Conservation (phyloP, 37 sponge, comb jelly and placozoan genomes). For the Lycopodina hypogea region DNA sequence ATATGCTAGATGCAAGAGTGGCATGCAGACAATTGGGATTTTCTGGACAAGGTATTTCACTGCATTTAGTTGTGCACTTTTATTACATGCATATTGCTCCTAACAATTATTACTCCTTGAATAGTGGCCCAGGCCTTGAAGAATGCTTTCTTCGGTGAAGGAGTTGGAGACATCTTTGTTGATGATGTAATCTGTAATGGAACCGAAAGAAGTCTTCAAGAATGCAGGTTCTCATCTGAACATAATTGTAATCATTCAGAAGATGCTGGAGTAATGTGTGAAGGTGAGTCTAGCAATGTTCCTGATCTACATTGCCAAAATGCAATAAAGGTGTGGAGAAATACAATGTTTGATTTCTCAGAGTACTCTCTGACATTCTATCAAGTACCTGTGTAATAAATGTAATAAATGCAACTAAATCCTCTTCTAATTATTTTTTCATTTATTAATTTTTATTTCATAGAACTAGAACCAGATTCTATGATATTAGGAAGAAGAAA, state of each 20-base stretch:
- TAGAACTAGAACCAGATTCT: not conserved
- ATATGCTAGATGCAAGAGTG: not conserved
- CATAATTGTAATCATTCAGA: not conserved
- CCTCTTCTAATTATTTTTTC: too few relatives aligned
- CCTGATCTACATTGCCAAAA: too few relatives aligned
- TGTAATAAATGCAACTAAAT: too few relatives aligned
- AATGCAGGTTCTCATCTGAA: not conserved
- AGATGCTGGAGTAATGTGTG: not conserved
- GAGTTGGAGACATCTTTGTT: not conserved
- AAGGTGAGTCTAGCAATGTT: too few relatives aligned
- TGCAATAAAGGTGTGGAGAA: too few relatives aligned
- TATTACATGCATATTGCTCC: not conserved
- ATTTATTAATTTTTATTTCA: not conserved
- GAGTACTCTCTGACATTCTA: too few relatives aligned
- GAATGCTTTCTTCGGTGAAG: not conserved
- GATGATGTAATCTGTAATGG: not conserved
- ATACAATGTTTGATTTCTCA: too few relatives aligned
- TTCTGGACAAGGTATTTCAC: not conserved
- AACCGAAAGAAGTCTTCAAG: not conserved
- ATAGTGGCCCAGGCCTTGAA: not conserved
- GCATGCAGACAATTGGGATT: not conserved
- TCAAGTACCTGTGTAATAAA: too few relatives aligned
- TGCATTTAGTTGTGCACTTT: not conserved
- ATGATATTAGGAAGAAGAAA: too few relatives aligned
- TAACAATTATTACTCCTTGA: too few relatives aligned